Conservation (phyloP, 1,140 invertebrate species). For the Cyclina sinensis region DNA sequence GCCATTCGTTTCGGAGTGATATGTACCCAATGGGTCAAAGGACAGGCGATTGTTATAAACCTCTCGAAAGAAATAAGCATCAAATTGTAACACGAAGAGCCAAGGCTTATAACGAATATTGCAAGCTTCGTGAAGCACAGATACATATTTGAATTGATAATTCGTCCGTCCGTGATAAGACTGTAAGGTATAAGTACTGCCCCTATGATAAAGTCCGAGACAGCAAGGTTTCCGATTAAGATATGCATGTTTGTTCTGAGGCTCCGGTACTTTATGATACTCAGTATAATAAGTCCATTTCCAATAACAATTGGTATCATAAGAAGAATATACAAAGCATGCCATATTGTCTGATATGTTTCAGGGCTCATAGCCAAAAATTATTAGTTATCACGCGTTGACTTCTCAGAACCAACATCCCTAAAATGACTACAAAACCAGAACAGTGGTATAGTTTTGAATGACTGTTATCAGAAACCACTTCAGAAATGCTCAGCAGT, state of each 20-base stretch:
- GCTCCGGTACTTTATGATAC: not conserved
- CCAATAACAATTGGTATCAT: slow-evolving; percentile 24
- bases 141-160: slow-evolving; percentile 7
- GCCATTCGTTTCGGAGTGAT: not conserved
- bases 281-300: slow-evolving; percentile 15
- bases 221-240: slow-evolving; percentile 40
- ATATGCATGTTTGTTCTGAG: slow-evolving; percentile 30
- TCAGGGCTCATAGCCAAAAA: not conserved
- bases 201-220: slow-evolving; percentile 29
- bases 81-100: not conserved
- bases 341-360: not conserved
- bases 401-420: no score
- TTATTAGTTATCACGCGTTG: no score
- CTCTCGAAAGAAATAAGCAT: slow-evolving; percentile 38
- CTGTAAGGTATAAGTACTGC: slow-evolving; percentile 25
- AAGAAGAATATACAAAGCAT: not conserved
- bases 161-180: not conserved
- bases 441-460: no score
- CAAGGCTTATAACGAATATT: slow-evolving; percentile 18
- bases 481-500: no score
- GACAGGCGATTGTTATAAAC: not conserved
- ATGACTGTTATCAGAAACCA: no score
- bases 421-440: no score
- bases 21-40: not conserved
- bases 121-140: slow-evolving; percentile 22